A percentile compares a stretch with the other conserved stretches of the same genome.
Conservation (phyloP, 2,888 invertebrate species). For the Eurytoma californica region DNA sequence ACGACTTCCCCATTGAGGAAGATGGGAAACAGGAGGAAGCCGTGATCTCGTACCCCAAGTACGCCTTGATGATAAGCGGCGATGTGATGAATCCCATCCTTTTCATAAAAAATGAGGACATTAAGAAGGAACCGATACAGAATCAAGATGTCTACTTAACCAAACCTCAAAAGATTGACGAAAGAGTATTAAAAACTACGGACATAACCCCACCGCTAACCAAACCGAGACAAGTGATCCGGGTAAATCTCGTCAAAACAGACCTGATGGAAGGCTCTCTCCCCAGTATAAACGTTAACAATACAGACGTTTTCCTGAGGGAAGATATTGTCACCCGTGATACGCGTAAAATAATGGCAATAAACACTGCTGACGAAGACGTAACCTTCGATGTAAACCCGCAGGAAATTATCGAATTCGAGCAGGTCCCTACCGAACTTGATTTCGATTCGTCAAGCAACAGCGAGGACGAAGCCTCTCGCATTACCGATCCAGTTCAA, state of each 20-base stretch:
- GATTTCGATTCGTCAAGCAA: neutral
- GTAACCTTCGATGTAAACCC: neutral
- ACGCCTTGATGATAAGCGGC: neutral
- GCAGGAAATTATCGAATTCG: neutral
- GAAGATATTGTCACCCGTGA: neutral
- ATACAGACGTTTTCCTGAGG: neutral
- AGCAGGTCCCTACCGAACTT: no score
- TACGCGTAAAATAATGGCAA: neutral
- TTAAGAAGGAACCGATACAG: no score
- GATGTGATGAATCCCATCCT: constrained; percentile 12
- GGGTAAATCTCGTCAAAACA: neutral
- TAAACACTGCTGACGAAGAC: neutral
- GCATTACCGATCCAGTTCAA: neutral
- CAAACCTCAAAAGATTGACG: no score
- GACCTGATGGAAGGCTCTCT: neutral
- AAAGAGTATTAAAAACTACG: no score
- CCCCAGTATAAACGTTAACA: neutral
- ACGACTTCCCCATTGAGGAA: constrained; percentile 26
- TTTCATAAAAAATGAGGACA: neutral
- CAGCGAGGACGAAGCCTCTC: neutral
- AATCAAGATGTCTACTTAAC: no score
- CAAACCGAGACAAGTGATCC: no score
- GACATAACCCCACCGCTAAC: no score
- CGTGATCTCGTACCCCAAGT: constrained; percentile 5
- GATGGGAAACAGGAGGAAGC: constrained; percentile 3